Evolutionary conservation across 2,113 vertebrate species (phyloP).

Genomic region (Tachycineta bicolor): DNA sequence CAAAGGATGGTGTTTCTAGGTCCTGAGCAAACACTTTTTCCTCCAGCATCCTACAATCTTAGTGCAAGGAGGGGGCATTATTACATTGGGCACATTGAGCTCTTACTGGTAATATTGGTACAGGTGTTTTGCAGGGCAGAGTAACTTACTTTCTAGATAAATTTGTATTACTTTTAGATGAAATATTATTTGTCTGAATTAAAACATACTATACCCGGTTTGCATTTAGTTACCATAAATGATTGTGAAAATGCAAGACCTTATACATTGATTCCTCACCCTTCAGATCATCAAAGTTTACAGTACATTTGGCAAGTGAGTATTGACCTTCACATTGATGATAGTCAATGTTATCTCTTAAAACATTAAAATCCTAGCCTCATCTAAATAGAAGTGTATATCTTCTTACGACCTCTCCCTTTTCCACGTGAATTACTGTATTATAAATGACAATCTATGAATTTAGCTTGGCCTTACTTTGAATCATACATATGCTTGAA

Average conservation of each 20-base stretch:
- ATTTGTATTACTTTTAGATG: neutral
- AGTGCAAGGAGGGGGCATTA: neutral
- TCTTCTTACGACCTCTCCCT: neutral
- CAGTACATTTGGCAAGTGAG: neutral
- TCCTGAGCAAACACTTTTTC: neutral
- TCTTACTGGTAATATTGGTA: neutral
- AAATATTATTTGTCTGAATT: neutral
- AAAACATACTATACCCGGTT: neutral
- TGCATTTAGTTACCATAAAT: neutral
- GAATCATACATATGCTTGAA: conserved; percentile 4
- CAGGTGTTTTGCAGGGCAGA: neutral
- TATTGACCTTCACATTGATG: neutral
- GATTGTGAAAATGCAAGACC: neutral
- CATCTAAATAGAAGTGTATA: neutral
- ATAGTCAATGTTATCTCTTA: neutral
- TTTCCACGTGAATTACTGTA: neutral
- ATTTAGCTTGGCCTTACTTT: conserved; percentile 25
- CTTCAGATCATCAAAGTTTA: neutral
- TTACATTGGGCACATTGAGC: neutral
- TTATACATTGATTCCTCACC: neutral
- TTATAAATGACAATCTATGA: neutral
- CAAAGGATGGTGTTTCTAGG: neutral
- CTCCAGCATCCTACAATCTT: neutral
- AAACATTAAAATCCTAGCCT: neutral
- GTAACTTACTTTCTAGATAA: neutral